phyloP scores from a whole-genome alignment of 64 coral and sea anemone genomes.

The Hydrozoanthus tunicans region DNA sequence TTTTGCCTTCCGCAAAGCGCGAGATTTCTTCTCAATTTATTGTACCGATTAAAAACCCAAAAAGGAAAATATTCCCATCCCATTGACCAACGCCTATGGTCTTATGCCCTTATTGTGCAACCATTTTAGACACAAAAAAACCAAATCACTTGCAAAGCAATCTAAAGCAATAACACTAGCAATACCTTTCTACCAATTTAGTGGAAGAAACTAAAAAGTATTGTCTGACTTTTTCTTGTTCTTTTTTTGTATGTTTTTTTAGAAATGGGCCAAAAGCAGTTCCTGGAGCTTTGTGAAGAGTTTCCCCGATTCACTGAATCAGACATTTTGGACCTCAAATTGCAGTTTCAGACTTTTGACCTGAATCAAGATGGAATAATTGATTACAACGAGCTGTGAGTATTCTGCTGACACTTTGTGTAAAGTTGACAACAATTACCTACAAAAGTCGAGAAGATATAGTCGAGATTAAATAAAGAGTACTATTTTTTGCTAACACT shows the following conservation, averaged over 20 bases:
- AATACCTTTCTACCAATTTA: neutral
- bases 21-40: too few relatives aligned
- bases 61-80: too few relatives aligned
- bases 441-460: too few relatives aligned
- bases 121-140: too few relatives aligned
- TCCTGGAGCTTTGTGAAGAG: slow-evolving; percentile 50
- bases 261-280: slow-evolving; percentile 87
- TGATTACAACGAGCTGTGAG: slow-evolving; percentile 89
- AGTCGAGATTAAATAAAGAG: too few relatives aligned
- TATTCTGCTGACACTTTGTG: neutral
- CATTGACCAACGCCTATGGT: too few relatives aligned
- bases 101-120: too few relatives aligned
- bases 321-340: slow-evolving; percentile 79
- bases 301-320: slow-evolving; percentile 71
- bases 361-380: slow-evolving; percentile 95
- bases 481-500: too few relatives aligned
- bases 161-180: too few relatives aligned
- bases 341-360: slow-evolving; percentile 93
- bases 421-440: neutral
- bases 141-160: too few relatives aligned
- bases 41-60: too few relatives aligned
- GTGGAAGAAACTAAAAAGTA: neutral
- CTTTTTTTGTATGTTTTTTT: slow-evolving; percentile 16
- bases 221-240: neutral
- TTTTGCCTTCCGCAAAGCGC: too few relatives aligned